Percentiles rank a stretch among this genome's conserved stretches.
phyloP scores from a whole-genome alignment of 2,797 vertebrate genomes.

The Poecilia gillii region DNA sequence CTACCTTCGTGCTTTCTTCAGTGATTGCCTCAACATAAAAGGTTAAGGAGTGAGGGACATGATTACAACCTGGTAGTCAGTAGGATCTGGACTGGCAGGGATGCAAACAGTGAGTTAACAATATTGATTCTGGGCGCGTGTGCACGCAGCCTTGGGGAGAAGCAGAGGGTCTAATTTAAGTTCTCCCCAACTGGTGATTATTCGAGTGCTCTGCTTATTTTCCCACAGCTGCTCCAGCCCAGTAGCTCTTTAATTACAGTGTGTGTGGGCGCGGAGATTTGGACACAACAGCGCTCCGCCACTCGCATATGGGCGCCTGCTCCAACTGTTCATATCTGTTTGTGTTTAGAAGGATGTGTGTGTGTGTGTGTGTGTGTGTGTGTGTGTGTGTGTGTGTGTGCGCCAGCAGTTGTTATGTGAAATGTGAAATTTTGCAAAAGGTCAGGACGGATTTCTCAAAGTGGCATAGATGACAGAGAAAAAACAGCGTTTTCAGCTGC shows the following conservation, averaged over 20 bases:
- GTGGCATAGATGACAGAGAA: constrained; percentile 26
- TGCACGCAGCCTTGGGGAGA: constrained; percentile 68
- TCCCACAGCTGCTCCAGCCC: constrained; percentile 81
- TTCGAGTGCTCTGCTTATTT: constrained; percentile 76
- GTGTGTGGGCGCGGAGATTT: constrained; percentile 66
- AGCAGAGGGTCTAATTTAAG: constrained; percentile 83
- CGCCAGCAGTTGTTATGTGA: constrained; percentile 34
- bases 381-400: constrained; percentile 25
- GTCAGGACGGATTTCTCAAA: constrained; percentile 49
- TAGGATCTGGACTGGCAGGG: constrained; percentile 61
- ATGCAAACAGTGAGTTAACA: constrained; percentile 58
- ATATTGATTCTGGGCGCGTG: constrained; percentile 72
- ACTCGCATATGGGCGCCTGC: constrained; percentile 30
- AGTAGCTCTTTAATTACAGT: constrained; percentile 83
- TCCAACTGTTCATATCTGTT: constrained; percentile 22
- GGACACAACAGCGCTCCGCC: constrained; percentile 54
- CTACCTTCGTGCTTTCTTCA: constrained; percentile 19
- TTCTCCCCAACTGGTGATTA: constrained; percentile 84
- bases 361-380: constrained; percentile 9
- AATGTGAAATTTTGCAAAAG: constrained; percentile 48
- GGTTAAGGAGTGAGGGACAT: constrained; percentile 54
- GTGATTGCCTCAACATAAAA: constrained; percentile 45
- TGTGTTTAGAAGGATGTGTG: constrained; percentile 15
- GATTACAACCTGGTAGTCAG: constrained; percentile 66
- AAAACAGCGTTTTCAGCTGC: constrained; percentile 30